Evolutionary conservation across 2,888 invertebrate species (phyloP), one percentile per base, ranked within the genome.

Genomic region (Cosmia trapezina): DNA sequence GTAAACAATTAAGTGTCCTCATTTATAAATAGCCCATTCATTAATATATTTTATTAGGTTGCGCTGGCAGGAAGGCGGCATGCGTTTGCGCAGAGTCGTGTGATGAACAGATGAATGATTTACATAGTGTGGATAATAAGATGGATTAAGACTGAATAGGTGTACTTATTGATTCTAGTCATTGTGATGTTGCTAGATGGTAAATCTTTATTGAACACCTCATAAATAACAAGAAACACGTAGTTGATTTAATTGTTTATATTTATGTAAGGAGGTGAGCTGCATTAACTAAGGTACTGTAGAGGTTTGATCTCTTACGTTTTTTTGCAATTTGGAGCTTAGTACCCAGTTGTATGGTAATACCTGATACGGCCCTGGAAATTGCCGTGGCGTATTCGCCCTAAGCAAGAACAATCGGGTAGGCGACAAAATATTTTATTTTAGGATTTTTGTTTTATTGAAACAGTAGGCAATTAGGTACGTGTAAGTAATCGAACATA

Each of bases 1-100:
- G 74, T 76, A 82, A 80, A 86, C 85, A 79, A 82, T 83, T 74
- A 73, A 60, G 49, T 80, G 70, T 78, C 74, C 73, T 80, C 67
- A 78, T 80, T 75, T 81, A 77, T 78, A 86, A 84, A 84, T 84
- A 81, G 74, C 51, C 19, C 59, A 78, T 81, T 76, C 54, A 81
- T 81, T 78, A 67, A 71, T 68, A 56, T 77, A 79, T 83, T 77
- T 83, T 83, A 83, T 83, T 66, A 73, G 71, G 64, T 73, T 75
- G 78, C 49, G n/a, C 54, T 56, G 45, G 64, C 71, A 81, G 73
- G 81, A 83, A 83, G 73, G 66, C 61, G 70, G 22, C 73, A 53
- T 74, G 70, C 70, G 76, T 60, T 56, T 67, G 57, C 72, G 79
- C 78, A 66, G 22, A 33, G 28, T 75, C 47, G 22, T 57, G 47